phyloP scores from a whole-genome alignment of 1,140 invertebrate species.

The Protaetia brevitarsis region DNA sequence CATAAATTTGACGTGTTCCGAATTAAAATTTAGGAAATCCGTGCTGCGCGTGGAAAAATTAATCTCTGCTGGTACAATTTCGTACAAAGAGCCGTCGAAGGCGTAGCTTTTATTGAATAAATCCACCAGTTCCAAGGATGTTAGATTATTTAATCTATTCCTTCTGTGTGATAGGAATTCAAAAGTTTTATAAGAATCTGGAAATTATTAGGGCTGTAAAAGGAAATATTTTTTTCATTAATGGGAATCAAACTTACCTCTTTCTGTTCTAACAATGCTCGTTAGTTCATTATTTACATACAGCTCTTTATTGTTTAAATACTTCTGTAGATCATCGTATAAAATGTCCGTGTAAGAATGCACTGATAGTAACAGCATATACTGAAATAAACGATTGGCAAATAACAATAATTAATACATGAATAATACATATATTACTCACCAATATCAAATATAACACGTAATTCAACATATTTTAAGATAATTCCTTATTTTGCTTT shows the following conservation, averaged over 20 bases:
- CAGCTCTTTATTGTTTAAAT: neutral
- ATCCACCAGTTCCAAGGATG: neutral
- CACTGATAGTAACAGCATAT: neutral
- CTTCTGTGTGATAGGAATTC: neutral
- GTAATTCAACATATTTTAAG: neutral
- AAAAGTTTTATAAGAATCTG: neutral
- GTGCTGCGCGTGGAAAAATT: neutral
- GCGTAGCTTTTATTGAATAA: neutral
- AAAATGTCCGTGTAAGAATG: neutral
- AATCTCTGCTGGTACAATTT: neutral
- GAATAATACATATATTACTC: neutral
- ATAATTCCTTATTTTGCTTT: neutral
- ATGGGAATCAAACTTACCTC: neutral
- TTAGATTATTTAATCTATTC: neutral
- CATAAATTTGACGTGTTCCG: neutral
- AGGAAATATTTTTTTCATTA: neutral
- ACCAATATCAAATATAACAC: neutral
- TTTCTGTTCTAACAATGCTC: neutral
- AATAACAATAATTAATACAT: neutral
- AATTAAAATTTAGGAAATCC: neutral
- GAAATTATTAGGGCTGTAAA: neutral
- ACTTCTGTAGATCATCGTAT: neutral
- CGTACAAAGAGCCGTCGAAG: neutral
- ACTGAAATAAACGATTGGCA: too few species aligned
- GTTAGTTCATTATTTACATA: neutral